Percentiles rank a stretch among this genome's conserved stretches.
phyloP scores from a whole-genome alignment of 1,140 invertebrate genomes.

The Listronotus oregonensis region DNA sequence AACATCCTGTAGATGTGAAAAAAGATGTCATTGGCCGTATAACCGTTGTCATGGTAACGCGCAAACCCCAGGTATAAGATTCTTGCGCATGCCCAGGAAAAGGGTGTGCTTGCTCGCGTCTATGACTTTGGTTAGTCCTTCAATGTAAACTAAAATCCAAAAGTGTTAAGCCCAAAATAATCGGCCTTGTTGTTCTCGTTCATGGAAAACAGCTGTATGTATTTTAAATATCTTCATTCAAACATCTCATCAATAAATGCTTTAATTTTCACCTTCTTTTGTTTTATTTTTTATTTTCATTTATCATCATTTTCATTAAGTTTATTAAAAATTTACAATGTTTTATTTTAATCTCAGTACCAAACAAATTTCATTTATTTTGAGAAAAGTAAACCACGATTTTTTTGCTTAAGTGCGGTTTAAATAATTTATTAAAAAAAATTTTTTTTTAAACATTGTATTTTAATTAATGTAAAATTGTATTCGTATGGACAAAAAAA shows the following conservation, averaged over 20 bases:
- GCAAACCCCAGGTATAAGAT: neutral
- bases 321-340: neutral
- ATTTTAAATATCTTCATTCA: conserved; percentile 18
- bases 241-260: conserved; percentile 17
- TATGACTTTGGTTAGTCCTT: conserved; percentile 38
- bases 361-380: too few species aligned
- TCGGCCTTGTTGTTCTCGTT: conserved; percentile 3
- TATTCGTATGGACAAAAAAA: too few species aligned
- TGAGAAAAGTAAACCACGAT: too few species aligned
- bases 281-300: conserved; percentile 9
- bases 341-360: neutral
- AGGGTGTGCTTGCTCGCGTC: conserved; percentile 35
- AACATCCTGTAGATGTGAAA: conserved; percentile 1
- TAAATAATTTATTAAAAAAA: too few species aligned
- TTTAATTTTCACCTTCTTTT: conserved; percentile 9
- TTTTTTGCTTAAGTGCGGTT: too few species aligned
- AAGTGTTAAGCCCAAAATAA: conserved; percentile 25
- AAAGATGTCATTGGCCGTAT: conserved; percentile 9
- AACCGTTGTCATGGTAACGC: conserved; percentile 5
- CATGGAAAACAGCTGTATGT: conserved; percentile 37
- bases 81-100: conserved; percentile 1
- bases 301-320: neutral
- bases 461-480: too few species aligned
- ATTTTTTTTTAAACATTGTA: too few species aligned
- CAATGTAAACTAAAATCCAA: conserved; percentile 26